Conservation (phyloP, 2,113 vertebrate genomes). For the Nanorana parkeri region DNA sequence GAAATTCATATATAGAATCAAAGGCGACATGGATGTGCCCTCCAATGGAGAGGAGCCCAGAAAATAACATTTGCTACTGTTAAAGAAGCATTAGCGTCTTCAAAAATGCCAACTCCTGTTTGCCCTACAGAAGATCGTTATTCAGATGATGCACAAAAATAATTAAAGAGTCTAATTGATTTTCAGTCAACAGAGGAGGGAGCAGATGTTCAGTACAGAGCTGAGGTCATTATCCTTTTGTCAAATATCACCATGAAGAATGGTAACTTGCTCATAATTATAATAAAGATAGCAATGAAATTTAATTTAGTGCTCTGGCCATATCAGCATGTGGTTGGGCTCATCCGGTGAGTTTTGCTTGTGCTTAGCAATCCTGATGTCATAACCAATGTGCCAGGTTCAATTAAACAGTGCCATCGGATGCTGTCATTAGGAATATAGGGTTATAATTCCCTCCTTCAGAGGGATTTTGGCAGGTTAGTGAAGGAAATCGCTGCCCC, state of each 20-base stretch:
- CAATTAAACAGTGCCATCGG: neutral
- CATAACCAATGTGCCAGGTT: conserved; percentile 31
- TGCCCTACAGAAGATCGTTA: conserved; percentile 51
- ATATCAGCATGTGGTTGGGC: conserved; percentile 22
- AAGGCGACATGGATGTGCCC: conserved; percentile 26
- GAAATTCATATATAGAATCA: conserved; percentile 47
- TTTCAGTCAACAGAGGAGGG: conserved; percentile 64
- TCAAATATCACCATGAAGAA: conserved; percentile 64
- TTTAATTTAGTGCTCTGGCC: conserved; percentile 51
- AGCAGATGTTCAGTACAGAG: conserved; percentile 61
- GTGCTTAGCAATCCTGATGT: conserved; percentile 15
- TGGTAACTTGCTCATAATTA: conserved; percentile 61
- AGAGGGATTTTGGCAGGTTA: conserved; percentile 8
- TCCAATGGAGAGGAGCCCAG: conserved; percentile 19
- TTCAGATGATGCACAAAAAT: conserved; percentile 65
- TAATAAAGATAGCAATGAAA: conserved; percentile 60
- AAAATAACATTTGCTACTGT: conserved; percentile 40
- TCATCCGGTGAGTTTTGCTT: neutral
- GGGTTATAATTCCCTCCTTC: conserved; percentile 9
- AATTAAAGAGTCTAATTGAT: conserved; percentile 65
- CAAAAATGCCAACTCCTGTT: conserved; percentile 52
- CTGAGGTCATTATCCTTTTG: conserved; percentile 61
- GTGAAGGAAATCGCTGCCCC: neutral
- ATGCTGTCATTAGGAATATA: neutral
- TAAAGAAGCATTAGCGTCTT: conserved; percentile 35